These are phyloP conservation scores for Monoplex corrugatus DNA, from an alignment of 2,888 invertebrate species.

Conservation along the genomic window DNA sequence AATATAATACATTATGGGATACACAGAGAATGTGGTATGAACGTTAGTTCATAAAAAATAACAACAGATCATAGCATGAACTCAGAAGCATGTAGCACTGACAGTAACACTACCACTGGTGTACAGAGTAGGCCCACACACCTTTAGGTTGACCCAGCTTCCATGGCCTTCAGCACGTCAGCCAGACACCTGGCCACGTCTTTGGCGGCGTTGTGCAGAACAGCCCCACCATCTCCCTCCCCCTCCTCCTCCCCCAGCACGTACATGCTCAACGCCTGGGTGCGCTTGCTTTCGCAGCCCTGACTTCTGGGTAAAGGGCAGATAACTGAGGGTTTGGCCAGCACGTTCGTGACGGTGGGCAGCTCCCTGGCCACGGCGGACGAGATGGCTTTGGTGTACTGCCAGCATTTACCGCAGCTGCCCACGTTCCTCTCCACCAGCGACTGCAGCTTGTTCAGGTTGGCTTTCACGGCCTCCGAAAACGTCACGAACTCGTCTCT, in stretches of 20 bases:
- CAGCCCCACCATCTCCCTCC: slow-evolving; percentile 3
- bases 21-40: too few relatives aligned
- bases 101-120: too few relatives aligned
- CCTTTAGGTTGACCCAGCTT: background rate
- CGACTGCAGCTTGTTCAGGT: slow-evolving; percentile 62
- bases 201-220: slow-evolving; percentile 37
- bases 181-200: slow-evolving; percentile 40
- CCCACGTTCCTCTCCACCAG: slow-evolving; percentile 56
- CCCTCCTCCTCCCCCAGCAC: slow-evolving; percentile 40
- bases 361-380: slow-evolving; percentile 68
- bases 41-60: too few relatives aligned
- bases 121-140: too few relatives aligned
- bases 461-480: slow-evolving; percentile 60
- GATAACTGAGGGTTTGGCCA: slow-evolving; percentile 58
- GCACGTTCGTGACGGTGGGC: slow-evolving; percentile 63
- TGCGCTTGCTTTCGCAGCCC: slow-evolving; percentile 47
- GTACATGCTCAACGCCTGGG: slow-evolving; percentile 50
- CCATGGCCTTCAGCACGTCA: slow-evolving; percentile 20
- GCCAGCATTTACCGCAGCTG: slow-evolving; percentile 62
- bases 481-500: slow-evolving; percentile 49
- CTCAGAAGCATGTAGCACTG: too few relatives aligned
- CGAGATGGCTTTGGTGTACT: slow-evolving; percentile 67
- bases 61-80: too few relatives aligned
- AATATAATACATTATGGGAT: too few relatives aligned
- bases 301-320: slow-evolving; percentile 64